These are phyloP conservation scores for Equus quagga DNA, from an alignment of 2,113 vertebrate species.

Conservation along the genomic window DNA sequence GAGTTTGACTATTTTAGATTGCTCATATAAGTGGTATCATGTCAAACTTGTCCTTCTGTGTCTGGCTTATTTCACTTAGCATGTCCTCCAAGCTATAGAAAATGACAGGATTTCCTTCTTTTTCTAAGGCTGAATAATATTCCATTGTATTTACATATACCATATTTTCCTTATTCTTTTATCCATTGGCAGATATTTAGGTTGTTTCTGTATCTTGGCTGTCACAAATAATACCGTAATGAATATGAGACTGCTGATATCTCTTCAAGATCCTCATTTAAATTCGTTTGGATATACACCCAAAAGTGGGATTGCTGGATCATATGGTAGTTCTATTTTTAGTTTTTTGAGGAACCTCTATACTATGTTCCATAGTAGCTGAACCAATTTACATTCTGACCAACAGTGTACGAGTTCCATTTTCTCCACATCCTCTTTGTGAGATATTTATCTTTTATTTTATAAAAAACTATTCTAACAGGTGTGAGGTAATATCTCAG, in stretches of 20 bases:
- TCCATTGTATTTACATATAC: neutral
- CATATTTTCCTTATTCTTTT: neutral
- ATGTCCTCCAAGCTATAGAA: neutral
- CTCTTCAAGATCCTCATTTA: neutral
- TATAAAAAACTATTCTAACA: neutral
- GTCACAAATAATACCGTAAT: neutral
- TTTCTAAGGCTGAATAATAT: neutral
- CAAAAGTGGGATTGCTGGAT: neutral
- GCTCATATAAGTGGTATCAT: neutral
- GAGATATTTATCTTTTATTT: neutral
- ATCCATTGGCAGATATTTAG: neutral
- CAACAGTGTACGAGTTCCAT: neutral
- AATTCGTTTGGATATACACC: neutral
- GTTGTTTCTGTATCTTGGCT: neutral
- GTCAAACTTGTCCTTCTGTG: neutral
- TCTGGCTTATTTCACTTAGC: neutral
- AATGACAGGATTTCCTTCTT: neutral
- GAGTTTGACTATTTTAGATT: neutral
- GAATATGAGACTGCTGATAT: neutral
- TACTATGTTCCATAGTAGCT: neutral
- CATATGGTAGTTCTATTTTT: neutral
- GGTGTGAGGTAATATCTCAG: neutral
- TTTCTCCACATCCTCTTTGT: neutral
- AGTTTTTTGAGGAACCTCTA: neutral
- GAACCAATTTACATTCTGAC: neutral